These are phyloP conservation scores for Semotilus atromaculatus DNA, from an alignment of 2,797 vertebrate species.

Conservation along the genomic window DNA sequence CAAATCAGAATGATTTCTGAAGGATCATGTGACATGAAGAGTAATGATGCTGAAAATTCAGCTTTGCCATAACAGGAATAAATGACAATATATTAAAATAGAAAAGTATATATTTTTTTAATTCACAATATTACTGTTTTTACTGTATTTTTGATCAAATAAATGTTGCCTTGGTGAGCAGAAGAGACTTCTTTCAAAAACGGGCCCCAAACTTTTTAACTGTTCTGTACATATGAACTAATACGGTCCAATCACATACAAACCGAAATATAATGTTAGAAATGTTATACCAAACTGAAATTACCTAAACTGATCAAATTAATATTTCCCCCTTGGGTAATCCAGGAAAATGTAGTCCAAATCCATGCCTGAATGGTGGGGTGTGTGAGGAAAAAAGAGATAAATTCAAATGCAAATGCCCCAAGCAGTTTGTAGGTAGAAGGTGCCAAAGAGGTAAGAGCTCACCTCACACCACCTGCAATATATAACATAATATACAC, in stretches of 20 bases:
- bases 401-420: conserved; percentile 74
- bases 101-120: too few species aligned
- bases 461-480: neutral
- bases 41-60: neutral
- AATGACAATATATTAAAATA: neutral
- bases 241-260: neutral
- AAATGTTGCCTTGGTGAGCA: neutral
- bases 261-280: neutral
- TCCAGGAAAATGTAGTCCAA: conserved; percentile 73
- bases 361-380: conserved; percentile 76
- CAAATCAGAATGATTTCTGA: neutral
- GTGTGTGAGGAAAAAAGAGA: conserved; percentile 68
- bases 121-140: neutral
- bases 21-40: neutral
- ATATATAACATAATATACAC: too few species aligned
- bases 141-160: neutral
- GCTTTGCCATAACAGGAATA: neutral
- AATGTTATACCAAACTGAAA: neutral
- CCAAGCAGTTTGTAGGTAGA: conserved; percentile 69
- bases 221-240: too few species aligned
- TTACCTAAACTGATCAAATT: neutral
- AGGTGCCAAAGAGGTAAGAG: conserved; percentile 75
- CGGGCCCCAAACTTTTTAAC: neutral
- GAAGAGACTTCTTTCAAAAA: neutral
- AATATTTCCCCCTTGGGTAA: conserved; percentile 9